phyloP scores from a whole-genome alignment of 2,888 invertebrate species.

The Tetragonula carbonaria region DNA sequence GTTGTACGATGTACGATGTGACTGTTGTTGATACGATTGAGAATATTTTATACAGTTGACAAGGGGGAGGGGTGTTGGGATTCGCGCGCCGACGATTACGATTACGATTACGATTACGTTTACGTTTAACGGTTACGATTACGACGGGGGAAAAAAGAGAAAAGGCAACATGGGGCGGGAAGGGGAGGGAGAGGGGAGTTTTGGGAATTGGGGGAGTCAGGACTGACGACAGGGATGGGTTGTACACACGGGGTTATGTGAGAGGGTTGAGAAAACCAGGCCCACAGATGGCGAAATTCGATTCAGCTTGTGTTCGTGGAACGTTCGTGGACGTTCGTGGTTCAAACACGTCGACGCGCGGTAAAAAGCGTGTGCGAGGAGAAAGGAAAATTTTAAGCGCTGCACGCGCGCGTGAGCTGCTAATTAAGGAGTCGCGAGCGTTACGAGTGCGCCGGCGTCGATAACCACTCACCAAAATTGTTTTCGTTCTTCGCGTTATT shows the following conservation, averaged over 20 bases:
- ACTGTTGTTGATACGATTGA: constrained; percentile 84
- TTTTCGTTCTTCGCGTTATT: constrained; percentile 9
- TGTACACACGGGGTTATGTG: neutral
- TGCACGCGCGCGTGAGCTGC: constrained; percentile 23
- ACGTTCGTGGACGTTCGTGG: constrained; percentile 50
- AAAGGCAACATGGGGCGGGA: constrained; percentile 1
- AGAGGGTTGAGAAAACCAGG: constrained; percentile 36
- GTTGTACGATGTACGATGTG: constrained; percentile 83
- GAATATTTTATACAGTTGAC: constrained; percentile 84
- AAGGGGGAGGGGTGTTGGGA: constrained; percentile 68
- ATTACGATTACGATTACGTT: constrained; percentile 51
- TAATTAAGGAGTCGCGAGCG: constrained; percentile 54
- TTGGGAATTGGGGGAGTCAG: constrained; percentile 32
- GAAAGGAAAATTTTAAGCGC: neutral
- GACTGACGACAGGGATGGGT: constrained; percentile 50
- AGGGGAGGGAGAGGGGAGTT: constrained; percentile 54
- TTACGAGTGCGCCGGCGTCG: constrained; percentile 74
- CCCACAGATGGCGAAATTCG: constrained; percentile 56
- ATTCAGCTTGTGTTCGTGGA: constrained; percentile 49
- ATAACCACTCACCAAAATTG: constrained; percentile 19
- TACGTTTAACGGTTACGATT: constrained; percentile 48
- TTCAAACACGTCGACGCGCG: constrained; percentile 32
- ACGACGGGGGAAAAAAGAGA: constrained; percentile 36
- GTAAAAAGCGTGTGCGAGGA: neutral
- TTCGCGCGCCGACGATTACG: constrained; percentile 68